Percentiles rank a stretch among this genome's conserved stretches.
Evolutionary conservation across 2,888 invertebrate species (phyloP).

Genomic region (Lithodes maja): DNA sequence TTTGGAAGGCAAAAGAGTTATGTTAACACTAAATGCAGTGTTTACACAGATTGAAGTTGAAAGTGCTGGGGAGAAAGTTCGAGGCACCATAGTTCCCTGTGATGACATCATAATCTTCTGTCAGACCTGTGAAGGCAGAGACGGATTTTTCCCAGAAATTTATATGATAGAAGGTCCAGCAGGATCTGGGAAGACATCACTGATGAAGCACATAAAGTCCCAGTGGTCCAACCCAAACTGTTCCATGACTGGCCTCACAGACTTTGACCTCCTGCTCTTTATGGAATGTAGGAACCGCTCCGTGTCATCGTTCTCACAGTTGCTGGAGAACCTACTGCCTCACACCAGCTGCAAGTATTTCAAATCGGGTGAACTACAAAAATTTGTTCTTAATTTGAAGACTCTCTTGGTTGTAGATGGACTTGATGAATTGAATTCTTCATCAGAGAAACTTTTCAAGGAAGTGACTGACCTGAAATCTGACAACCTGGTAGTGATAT

Average conservation of each 20-base stretch:
- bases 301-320: constrained; percentile 23
- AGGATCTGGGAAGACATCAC: constrained; percentile 42
- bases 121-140: background rate
- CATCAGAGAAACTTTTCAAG: constrained; percentile 31
- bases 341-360: constrained; percentile 24
- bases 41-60: constrained; percentile 40
- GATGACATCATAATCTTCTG: constrained; percentile 31
- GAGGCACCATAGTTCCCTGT: constrained; percentile 9
- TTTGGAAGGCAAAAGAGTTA: constrained; percentile 8
- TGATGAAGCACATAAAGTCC: constrained; percentile 24
- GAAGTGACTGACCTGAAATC: constrained; percentile 29
- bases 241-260: constrained; percentile 8
- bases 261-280: constrained; percentile 22
- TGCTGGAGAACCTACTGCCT: constrained; percentile 26
- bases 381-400: constrained; percentile 8
- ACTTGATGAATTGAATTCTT: constrained; percentile 39
- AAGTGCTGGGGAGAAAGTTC: constrained; percentile 15
- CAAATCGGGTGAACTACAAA: constrained; percentile 14
- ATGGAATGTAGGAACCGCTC: constrained; percentile 37
- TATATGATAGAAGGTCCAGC: constrained; percentile 43
- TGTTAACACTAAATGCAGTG: constrained; percentile 20
- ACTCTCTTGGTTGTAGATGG: constrained; percentile 39
- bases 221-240: background rate
- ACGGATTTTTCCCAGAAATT: constrained; percentile 6
- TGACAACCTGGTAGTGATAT: constrained; percentile 21